Base-by-base conservation (phyloP, 2,797 vertebrate genomes). In the Aplochiton taeniatus region DNA sequence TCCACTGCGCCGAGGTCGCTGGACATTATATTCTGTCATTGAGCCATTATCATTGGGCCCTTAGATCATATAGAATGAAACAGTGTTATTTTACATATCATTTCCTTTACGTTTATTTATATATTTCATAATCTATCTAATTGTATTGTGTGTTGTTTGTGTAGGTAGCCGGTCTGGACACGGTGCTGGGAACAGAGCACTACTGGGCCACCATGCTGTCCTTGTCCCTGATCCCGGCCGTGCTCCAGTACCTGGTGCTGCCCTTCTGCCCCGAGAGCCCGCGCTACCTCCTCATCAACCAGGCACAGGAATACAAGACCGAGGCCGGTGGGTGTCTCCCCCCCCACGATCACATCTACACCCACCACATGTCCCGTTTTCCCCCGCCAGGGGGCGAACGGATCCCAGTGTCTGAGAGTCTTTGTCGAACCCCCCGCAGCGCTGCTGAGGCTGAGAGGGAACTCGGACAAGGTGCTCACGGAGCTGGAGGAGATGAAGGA, bases 251-350 rank as follows among this genome's bases (percentile, higher is more conserved):
- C 60, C 31, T 92, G 52, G 70, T 83, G 11, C 79, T 94, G 54
- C 90, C 92, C 49, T 88, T 93, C 83, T 94, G 92, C 55, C 92
- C 93, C 0, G 88, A 93, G 77, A 93, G 91, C 65, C 93, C 93
- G 7, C 89, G 91, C 0, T 93, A 89, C 75, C 85, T 93, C 59
- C 90, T 93, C 60, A 85, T 94, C 68, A 92, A 89, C 75, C 76
- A 61, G 4, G 83, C 85, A 46, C 74, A 92, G 54, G 90, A 88
- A 65, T 70, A 56, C 42, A 81, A 88, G 50, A 90, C 92, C 1
- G 83, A 90, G 73, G 62, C 78, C 12, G 91, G 93, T 93, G 72
- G 50, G 88, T 85, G 2, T 2, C 6, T 31, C 6, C 31, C 6
- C 31, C 2, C 31, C 31, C 2, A 3, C 3, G 6, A 31, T 31